Evolutionary conservation across 2,113 vertebrate genomes (phyloP), one percentile per base, ranked within the genome.

Genomic region (Pelvicachromis taeniatus): DNA sequence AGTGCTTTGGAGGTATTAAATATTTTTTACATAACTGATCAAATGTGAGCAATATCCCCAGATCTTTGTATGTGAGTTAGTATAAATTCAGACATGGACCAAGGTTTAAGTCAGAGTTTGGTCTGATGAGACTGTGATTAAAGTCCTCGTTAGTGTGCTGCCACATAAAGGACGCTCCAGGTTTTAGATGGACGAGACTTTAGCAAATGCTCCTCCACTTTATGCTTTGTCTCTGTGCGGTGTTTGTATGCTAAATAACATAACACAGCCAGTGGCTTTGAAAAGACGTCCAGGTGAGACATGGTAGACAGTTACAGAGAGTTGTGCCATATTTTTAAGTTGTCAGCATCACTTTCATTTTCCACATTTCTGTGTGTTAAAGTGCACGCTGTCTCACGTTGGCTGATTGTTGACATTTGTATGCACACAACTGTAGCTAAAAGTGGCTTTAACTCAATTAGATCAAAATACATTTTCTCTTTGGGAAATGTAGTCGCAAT

Each of bases 81-180:
- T 68, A 12, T 13, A 16, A 68, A 68, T 12, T 2, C 35, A 23
- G n/a, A 42, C 35, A 9, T 6, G n/a, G 61, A 38, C 6, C 5
- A 68, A 1, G 7, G n/a, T 16, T 68, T 42, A 0, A 23, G 13
- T 68, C 38, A 42, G 38, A 68, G n/a, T 42, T 1, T 5, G 56
- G 14, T 29, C 56, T 59, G n/a, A 12, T 11, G 42, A 45, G 42
- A 45, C 5, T 12, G 12, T 13, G 1, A 16, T 48, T 48, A 13
- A 5, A 16, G 45, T 48, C 45, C 45, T 12, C 33, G 16, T 61
- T 45, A 40, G 21, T 45, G 13, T 45, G 65, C 8, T 70, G 12
- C 0, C 61, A 42, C 35, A 26, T 0, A 26, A 70, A 26, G 38
- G 9, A 19, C 17, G 4, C 7, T 52, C 19, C 17, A 38, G 17